Evolutionary conservation across 2,888 invertebrate species (phyloP).

Genomic region (Epirrhoe tristata): DNA sequence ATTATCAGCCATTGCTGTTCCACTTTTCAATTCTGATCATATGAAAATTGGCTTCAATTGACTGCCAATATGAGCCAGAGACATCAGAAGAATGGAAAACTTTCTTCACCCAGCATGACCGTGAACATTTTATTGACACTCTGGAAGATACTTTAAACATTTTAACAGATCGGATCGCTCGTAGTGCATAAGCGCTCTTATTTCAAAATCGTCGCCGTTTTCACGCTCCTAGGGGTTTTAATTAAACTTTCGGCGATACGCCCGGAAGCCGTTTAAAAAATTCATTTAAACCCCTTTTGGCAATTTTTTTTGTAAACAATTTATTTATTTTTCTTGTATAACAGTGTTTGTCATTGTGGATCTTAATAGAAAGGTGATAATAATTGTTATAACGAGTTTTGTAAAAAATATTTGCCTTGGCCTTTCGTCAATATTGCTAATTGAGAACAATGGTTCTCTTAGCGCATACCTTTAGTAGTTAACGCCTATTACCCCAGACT

Average conservation of each 20-base stretch:
- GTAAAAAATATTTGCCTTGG: background rate
- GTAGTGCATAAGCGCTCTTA: conserved; percentile 42
- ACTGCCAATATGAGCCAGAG: too few species aligned
- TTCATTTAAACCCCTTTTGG: conserved; percentile 67
- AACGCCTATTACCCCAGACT: conserved; percentile 54
- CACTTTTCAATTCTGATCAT: too few species aligned
- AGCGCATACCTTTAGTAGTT: conserved; percentile 15
- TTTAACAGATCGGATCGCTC: background rate
- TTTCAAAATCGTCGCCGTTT: conserved; percentile 67
- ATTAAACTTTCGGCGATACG: conserved; percentile 71
- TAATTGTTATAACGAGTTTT: background rate
- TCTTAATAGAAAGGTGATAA: background rate
- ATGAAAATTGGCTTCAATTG: too few species aligned
- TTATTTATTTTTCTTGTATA: conserved; percentile 48
- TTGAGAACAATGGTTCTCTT: conserved; percentile 11
- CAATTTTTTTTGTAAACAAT: conserved; percentile 59
- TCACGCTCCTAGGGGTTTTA: conserved; percentile 68
- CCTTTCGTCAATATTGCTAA: conserved; percentile 1
- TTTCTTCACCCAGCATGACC: too few species aligned
- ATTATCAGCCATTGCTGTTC: too few species aligned
- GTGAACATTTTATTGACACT: too few species aligned
- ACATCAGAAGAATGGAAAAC: too few species aligned
- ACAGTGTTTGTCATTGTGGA: conserved; percentile 25
- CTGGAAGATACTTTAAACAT: background rate
- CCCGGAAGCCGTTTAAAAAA: conserved; percentile 65